Evolutionary conservation across 1,140 invertebrate species (phyloP).

Genomic region (Oreohelix idahoensis): DNA sequence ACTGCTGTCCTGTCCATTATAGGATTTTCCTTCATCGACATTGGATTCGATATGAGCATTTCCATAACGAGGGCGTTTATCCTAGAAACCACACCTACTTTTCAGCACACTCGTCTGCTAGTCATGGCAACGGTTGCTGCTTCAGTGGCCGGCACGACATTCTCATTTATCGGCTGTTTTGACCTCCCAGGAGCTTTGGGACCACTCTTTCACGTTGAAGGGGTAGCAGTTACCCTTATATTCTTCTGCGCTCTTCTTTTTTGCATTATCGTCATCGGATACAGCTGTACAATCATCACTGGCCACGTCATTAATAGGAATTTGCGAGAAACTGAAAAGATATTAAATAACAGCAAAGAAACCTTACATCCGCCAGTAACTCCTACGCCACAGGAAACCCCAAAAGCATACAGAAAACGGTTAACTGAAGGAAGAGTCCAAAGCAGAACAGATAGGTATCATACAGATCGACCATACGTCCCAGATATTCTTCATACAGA

Average conservation of each 20-base stretch:
- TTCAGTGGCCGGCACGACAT: not conserved
- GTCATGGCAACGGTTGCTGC: not conserved
- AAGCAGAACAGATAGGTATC: not conserved
- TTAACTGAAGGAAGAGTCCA: not conserved
- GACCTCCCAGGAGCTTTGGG: slow-evolving; percentile 3
- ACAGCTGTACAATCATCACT: slow-evolving; percentile 2
- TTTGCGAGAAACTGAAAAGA: not conserved
- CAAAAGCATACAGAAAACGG: not conserved
- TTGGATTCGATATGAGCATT: slow-evolving; percentile 28
- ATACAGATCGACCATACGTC: not conserved
- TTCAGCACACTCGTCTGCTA: slow-evolving; percentile 23
- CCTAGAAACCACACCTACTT: not conserved
- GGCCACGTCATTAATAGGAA: not conserved
- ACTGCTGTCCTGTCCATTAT: slow-evolving; percentile 23
- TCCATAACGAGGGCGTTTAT: slow-evolving; percentile 20
- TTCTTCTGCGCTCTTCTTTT: slow-evolving; percentile 13
- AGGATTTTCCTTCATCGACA: slow-evolving; percentile 21
- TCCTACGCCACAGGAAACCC: not conserved
- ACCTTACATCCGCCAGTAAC: not conserved
- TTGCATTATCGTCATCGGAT: not conserved
- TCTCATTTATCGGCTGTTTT: slow-evolving; percentile 10
- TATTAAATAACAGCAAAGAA: not conserved
- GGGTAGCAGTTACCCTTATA: slow-evolving; percentile 6
- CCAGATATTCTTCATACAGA: slow-evolving; percentile 29
- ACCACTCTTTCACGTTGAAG: slow-evolving; percentile 16